A percentile compares a stretch with the other conserved stretches of the same genome.
Conservation (phyloP, 2,113 vertebrate species). For the Bubo blakistoni region DNA sequence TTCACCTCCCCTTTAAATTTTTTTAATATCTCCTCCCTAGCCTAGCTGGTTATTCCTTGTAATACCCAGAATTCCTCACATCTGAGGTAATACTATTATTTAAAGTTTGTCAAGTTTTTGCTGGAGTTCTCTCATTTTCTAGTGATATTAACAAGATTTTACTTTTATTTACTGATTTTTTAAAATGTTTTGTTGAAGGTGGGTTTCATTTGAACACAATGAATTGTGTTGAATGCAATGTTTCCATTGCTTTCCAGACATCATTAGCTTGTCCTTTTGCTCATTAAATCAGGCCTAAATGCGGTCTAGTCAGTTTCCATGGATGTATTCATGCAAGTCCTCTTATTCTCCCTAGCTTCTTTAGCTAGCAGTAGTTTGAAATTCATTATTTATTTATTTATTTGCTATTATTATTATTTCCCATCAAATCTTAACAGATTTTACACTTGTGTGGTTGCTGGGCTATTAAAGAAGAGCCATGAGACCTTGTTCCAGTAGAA, state of each 20-base stretch:
- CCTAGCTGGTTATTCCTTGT: not conserved
- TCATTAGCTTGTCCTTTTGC: not conserved
- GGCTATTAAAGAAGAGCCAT: not conserved
- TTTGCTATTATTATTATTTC: not conserved
- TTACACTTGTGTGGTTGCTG: not conserved
- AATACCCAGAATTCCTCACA: not conserved
- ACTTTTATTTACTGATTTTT: not conserved
- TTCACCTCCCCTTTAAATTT: not conserved
- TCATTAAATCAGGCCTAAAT: constrained; percentile 14
- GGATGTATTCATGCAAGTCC: not conserved
- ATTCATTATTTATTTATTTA: not conserved
- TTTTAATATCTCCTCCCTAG: not conserved
- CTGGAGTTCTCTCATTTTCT: not conserved
- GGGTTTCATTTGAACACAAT: not conserved
- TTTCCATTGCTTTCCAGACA: not conserved
- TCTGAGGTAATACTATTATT: not conserved
- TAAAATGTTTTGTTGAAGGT: not conserved
- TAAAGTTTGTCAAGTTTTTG: not conserved
- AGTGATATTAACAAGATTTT: not conserved
- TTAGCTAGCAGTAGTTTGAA: not conserved
- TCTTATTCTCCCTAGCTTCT: not conserved
- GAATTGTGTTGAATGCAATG: not conserved
- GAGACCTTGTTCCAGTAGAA: not conserved
- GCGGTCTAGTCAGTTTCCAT: constrained; percentile 1
- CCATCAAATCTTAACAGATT: not conserved